These are phyloP conservation scores for Noctua pronuba DNA, from an alignment of 2,888 invertebrate genomes.

Conservation along the genomic window DNA sequence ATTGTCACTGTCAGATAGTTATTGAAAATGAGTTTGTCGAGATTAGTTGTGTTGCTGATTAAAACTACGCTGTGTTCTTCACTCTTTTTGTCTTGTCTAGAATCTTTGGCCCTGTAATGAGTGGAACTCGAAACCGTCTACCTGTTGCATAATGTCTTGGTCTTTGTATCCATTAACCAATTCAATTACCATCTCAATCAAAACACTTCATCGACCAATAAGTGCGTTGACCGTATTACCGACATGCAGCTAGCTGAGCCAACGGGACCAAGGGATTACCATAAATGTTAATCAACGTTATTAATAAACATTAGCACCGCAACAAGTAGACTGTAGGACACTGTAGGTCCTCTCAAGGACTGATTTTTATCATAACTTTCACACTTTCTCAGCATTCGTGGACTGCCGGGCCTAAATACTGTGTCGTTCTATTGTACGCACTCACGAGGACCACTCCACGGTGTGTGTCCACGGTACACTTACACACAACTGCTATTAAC, in stretches of 20 bases:
- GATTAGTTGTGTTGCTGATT: background rate
- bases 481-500: slow-evolving; percentile 54
- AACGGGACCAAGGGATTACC: slow-evolving; percentile 49
- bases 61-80: background rate
- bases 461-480: slow-evolving; percentile 40
- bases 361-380: slow-evolving; percentile 53
- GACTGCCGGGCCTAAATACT: slow-evolving; percentile 6
- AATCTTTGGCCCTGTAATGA: background rate
- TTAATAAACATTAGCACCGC: slow-evolving; percentile 52
- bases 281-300: slow-evolving; percentile 49
- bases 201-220: slow-evolving; percentile 23
- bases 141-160: background rate
- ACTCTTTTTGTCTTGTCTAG: background rate
- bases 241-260: slow-evolving; percentile 15
- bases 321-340: slow-evolving; percentile 36
- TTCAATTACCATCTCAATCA: slow-evolving; percentile 4
- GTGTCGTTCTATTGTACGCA: slow-evolving; percentile 25
- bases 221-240: slow-evolving; percentile 44
- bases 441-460: slow-evolving; percentile 30
- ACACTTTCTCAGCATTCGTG: slow-evolving; percentile 34
- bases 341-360: slow-evolving; percentile 27
- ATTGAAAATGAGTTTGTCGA: background rate
- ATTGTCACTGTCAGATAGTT: background rate
- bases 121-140: background rate
- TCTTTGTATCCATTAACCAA: background rate